Base-by-base conservation (phyloP, 2,888 invertebrate species). In the Bhutanitis thaidina region DNA sequence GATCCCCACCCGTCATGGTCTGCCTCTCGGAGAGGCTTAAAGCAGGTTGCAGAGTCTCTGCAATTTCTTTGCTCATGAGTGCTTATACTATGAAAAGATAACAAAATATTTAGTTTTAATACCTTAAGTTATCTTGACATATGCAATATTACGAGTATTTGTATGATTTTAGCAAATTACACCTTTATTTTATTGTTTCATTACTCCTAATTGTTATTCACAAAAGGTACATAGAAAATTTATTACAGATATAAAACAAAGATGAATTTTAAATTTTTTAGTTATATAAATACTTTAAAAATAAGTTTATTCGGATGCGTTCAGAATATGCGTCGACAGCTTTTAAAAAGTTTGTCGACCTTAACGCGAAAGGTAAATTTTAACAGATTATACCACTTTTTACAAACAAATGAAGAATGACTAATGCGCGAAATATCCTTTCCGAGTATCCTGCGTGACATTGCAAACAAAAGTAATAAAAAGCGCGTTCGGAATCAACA, bases 401-500 rank as follows among this genome's bases (percentile, higher is more conserved):
- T 65, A 66, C 61, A 57, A 20, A 65, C 61, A 62, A 69, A 69
- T 60, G 62, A 62, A 63, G 58, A 66, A 74, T 87, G 86, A 87
- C 78, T 84, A 84, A 86, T 72, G 67, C 73, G 56, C 67, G 65
- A 83, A 86, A 81, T 77, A 83, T 80, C 72, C 70, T 69, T 88
- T 87, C 88, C 74, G 71, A 76, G 87, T 81, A 88, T 73, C 73
- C 69, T 69, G 69, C 75, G 74, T 77, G 76, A 80, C 76, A 79
- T 71, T 72, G 76, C 79, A 78, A 78, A 71, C 77, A 79, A 79
- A 80, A 80, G 52, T 78, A 77, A 77, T 74, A 80, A 80, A 77
- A 72, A 68, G 65, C 78, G 72, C 70, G 70, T 50, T 56, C 69
- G 63, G 87, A 82, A 88, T 88, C 65, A 64, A 62, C 72, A 86